Evolutionary conservation across 2,113 vertebrate genomes (phyloP), one percentile per base, ranked within the genome.

Genomic region (Mastomys coucha): DNA sequence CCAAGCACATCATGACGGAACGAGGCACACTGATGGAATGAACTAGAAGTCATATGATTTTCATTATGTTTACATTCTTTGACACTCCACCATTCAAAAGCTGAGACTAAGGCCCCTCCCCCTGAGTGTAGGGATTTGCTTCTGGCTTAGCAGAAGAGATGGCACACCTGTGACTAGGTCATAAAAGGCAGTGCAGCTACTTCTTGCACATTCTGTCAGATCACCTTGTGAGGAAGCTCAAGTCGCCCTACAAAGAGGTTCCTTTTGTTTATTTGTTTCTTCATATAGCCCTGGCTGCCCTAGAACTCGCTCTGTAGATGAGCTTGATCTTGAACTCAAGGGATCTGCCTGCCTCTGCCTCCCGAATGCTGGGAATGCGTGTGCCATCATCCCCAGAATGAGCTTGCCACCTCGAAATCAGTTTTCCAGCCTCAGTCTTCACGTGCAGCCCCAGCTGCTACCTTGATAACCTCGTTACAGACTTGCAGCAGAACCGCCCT

Each of bases 1-100:
- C 7, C 10, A 49, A 63, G 31, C 39, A 14, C 49, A 36, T 13
- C 0, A 12, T 31, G 42, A 3, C 0, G 16, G 31, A 24, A 39
- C 45, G 65, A 45, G 31, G 65, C 60, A 65, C 63, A 58, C 49
- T 39, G 67, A 67, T 19, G 28, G 58, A 39, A 19, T 75, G 88
- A 69, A 60, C 70, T 53, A 75, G 73, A 89, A 78, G 89, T 78
- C 56, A 36, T 36, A 42, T 31, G 60, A 33, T 69, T 51, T 69
- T 51, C 63, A 45, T 1, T 69, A 33, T 22, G 65, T 24, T 13
- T 31, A 22, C 19, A 5, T n/a, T 87, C 28, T 53, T 87, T 53
- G 45, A 51, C 31, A 53, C 63, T 20, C 45, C 45, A 33, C 45
- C n/a, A 6, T 70, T 70, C 85, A 86, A 36, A 69, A 36, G 63